Evolutionary conservation across 2,113 vertebrate species (phyloP).

Genomic region (Haemorhous mexicanus): DNA sequence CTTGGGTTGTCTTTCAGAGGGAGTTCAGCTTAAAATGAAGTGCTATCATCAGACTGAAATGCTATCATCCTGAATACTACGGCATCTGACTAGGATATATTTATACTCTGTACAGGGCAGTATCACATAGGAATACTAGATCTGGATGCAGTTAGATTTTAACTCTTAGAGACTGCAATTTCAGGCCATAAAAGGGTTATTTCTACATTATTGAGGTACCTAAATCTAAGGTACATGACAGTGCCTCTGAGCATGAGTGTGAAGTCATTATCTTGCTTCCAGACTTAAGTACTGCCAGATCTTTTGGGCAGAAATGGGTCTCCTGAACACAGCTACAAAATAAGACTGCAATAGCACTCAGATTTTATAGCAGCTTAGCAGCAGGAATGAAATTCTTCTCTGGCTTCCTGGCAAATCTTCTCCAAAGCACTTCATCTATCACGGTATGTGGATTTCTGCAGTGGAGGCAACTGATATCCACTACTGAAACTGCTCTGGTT

Average conservation of each 20-base stretch:
- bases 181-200: background rate
- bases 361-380: background rate
- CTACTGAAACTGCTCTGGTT: background rate
- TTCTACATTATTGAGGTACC: background rate
- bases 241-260: background rate
- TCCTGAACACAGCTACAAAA: background rate
- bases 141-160: background rate
- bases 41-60: background rate
- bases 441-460: background rate
- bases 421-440: background rate
- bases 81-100: background rate
- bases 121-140: background rate
- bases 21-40: background rate
- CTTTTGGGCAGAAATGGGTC: background rate
- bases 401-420: background rate
- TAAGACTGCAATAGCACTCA: background rate
- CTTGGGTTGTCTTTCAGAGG: background rate
- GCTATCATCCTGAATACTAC: background rate
- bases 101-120: background rate
- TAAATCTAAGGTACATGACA: background rate
- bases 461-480: background rate
- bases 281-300: background rate
- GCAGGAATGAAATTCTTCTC: background rate
- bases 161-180: background rate
- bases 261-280: background rate